Percentiles rank a stretch among this genome's conserved stretches.
These are phyloP conservation scores for Callosobruchus maculatus DNA, from an alignment of 2,888 invertebrate genomes.

Conservation along the genomic window DNA sequence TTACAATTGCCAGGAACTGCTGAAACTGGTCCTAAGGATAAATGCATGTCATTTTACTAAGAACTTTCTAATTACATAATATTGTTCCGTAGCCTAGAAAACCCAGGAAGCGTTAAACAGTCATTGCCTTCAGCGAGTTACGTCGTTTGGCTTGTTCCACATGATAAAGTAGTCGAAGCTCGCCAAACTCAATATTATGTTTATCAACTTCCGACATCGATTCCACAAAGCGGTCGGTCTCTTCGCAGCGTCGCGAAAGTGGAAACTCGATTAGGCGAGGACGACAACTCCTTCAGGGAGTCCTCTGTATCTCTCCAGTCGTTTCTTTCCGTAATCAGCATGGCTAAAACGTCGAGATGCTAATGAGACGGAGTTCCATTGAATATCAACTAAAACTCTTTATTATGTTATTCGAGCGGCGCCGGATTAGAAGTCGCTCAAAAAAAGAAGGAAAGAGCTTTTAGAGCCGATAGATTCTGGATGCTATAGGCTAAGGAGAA, in stretches of 20 bases:
- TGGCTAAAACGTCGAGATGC: neutral
- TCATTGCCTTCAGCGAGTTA: neutral
- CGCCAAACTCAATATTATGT: neutral
- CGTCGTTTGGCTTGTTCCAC: neutral
- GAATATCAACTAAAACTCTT: neutral
- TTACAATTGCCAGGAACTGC: too few species aligned
- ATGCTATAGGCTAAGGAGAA: too few species aligned
- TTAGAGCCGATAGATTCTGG: too few species aligned
- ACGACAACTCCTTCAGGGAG: neutral
- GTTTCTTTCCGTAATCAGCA: neutral
- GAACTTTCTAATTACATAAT: too few species aligned
- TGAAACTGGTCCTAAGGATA: too few species aligned
- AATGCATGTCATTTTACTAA: too few species aligned
- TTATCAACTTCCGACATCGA: neutral
- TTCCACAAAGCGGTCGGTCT: neutral
- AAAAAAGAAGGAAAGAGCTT: neutral
- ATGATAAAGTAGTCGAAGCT: neutral
- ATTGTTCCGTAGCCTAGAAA: too few species aligned
- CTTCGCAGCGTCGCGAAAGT: neutral
- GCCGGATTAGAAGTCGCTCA: neutral
- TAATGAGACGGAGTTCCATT: neutral
- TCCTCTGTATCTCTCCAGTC: neutral
- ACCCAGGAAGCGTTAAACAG: too few species aligned
- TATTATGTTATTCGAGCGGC: neutral
- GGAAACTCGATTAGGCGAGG: neutral